Evolutionary conservation across 1,140 invertebrate genomes (phyloP), one percentile per base, ranked within the genome.

Genomic region (Paraescarpia echinospica): DNA sequence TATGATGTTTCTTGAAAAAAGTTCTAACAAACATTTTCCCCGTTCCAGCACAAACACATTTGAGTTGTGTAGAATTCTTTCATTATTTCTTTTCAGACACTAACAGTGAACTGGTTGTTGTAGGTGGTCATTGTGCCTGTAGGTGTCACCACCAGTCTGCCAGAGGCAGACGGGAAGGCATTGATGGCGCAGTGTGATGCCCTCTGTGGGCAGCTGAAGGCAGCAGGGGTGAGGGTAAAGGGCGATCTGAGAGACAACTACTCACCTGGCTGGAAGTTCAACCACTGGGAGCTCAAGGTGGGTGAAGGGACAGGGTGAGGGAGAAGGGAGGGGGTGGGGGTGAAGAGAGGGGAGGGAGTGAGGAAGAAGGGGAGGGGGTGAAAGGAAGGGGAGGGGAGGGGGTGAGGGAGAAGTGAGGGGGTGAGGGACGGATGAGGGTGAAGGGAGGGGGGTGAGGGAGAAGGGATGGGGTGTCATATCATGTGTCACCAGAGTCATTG

Each of bases 251-350:
- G 99, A 91, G 98, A 99, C 94, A 99, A 99, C 96, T 99, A 99
- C 95, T 99, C 99, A 77, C 99, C 99, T 6, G 99, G 99, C 1
- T 99, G 99, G 99, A 99, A 99, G 96, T 99, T 99, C 95, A 99
- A 99, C 96, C 99, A 99, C 95, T 99, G 99, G 99, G 99, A 99
- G 96, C 96, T 99, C 1, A 99, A 99, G 97, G 98, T 98, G 95
- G 93, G 88, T 12, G 90, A 2, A 0, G 90, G 14, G 33, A 5
- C 4, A 12, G 12, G 41, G 12, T 4, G 41, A 12, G 4, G 41
- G 12, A 41, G 35, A 33, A 9, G 34, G 14, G n/a, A 12, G 41
- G 4, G 41, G 12, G 12, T 41, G 41, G 41, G 4, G 51, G 4
- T 35, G 33, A 35, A n/a, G 41, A 1, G n/a, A 31, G 34, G 33